Conservation (phyloP, 2,113 vertebrate genomes). For the Pogonocichla stellata region DNA sequence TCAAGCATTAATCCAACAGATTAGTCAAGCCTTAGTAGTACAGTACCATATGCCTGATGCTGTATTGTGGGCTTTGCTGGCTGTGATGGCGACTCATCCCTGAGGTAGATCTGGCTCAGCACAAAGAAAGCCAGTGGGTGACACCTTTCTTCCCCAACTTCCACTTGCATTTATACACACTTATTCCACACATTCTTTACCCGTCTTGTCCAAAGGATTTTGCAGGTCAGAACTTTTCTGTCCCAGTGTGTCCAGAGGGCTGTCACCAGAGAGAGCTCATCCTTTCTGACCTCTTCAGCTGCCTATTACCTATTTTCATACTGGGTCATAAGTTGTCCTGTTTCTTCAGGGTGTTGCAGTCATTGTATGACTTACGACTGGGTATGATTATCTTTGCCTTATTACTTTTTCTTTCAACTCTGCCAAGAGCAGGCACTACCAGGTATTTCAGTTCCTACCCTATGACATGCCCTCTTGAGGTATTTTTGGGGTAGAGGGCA, state of each 20-base stretch:
- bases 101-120: background rate
- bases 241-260: background rate
- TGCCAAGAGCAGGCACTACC: background rate
- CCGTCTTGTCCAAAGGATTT: background rate
- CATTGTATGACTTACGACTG: background rate
- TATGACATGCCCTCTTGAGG: background rate
- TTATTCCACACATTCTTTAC: rapidly evolving
- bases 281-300: background rate
- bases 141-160: background rate
- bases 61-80: background rate
- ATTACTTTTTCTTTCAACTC: background rate
- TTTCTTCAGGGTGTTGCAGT: background rate
- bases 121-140: rapidly evolving
- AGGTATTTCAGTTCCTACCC: background rate
- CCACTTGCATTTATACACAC: background rate
- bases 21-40: background rate
- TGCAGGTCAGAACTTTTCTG: background rate
- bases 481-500: constrained; percentile 18
- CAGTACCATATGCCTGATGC: background rate
- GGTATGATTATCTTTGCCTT: background rate
- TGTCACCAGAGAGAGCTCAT: background rate
- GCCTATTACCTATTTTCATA: background rate
- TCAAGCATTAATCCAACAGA: background rate
- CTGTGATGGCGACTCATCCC: background rate
- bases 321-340: background rate